A percentile compares a stretch with the other conserved stretches of the same genome.
Evolutionary conservation across 1,140 invertebrate genomes (phyloP).

Genomic region (Camponotus vicinus): DNA sequence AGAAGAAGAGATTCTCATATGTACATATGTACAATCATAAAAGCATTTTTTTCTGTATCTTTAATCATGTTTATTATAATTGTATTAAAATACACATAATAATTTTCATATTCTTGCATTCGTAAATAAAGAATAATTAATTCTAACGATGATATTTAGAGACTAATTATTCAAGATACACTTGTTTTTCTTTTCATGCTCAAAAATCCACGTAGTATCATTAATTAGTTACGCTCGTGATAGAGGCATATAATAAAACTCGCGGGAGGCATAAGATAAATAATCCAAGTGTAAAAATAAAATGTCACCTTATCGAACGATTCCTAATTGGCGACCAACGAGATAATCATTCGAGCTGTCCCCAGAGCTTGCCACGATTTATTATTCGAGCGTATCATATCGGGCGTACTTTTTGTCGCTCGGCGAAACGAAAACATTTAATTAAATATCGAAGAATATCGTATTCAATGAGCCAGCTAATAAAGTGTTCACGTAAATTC

Average conservation of each 20-base stretch:
- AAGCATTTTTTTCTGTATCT: neutral
- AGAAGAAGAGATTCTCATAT: too few relatives aligned
- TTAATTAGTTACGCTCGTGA: slow-evolving; percentile 10
- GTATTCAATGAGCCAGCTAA: slow-evolving; percentile 2
- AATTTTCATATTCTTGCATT: neutral
- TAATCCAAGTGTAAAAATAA: slow-evolving; percentile 19
- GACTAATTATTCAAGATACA: neutral
- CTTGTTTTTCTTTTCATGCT: neutral
- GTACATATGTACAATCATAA: neutral
- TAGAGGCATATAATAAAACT: neutral
- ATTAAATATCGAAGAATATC: slow-evolving; percentile 4
- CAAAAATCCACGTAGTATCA: slow-evolving; percentile 11
- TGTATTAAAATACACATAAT: neutral
- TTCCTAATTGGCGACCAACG: slow-evolving; percentile 17
- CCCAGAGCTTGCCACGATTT: slow-evolving; percentile 26
- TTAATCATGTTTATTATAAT: slow-evolving; percentile 1
- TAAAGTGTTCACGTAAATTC: neutral
- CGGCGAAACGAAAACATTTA: slow-evolving; percentile 6
- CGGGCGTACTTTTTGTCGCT: neutral
- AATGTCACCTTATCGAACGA: slow-evolving; percentile 40
- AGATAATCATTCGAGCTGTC: slow-evolving; percentile 25
- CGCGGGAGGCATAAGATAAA: slow-evolving; percentile 44
- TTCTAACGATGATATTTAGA: neutral
- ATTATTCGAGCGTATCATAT: slow-evolving; percentile 54
- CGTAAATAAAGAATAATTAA: neutral